These are phyloP conservation scores for Nycticebus coucang DNA, from an alignment of 2,113 vertebrate genomes.

Conservation along the genomic window DNA sequence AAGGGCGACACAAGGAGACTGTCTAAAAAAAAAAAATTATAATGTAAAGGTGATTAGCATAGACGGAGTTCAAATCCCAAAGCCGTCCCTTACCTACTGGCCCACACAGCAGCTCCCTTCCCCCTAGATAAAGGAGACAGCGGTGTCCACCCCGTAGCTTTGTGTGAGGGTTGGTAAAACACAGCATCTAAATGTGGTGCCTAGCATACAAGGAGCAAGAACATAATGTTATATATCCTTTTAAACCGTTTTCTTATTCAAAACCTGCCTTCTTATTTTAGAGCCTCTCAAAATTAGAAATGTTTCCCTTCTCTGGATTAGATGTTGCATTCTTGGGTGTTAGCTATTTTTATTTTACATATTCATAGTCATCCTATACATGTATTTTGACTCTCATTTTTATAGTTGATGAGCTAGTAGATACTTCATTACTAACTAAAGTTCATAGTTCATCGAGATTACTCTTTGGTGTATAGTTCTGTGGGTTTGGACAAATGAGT, in stretches of 20 bases:
- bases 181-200: rapidly evolving
- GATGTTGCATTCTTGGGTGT: neutral
- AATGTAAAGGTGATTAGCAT: neutral
- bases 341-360: neutral
- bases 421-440: neutral
- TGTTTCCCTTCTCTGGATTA: neutral
- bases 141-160: neutral
- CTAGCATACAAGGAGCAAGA: neutral
- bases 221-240: neutral
- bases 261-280: neutral
- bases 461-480: neutral
- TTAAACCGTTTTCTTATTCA: neutral
- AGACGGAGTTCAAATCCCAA: neutral
- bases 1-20: too few relatives aligned
- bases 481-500: neutral
- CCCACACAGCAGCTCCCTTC: neutral
- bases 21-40: too few relatives aligned
- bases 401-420: neutral
- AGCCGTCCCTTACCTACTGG: neutral
- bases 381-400: neutral
- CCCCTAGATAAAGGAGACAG: neutral
- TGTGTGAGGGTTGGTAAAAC: neutral
- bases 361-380: too few relatives aligned
- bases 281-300: neutral
- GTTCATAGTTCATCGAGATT: neutral